Conservation (phyloP, 2,888 invertebrate species). For the Aromia moschata region DNA sequence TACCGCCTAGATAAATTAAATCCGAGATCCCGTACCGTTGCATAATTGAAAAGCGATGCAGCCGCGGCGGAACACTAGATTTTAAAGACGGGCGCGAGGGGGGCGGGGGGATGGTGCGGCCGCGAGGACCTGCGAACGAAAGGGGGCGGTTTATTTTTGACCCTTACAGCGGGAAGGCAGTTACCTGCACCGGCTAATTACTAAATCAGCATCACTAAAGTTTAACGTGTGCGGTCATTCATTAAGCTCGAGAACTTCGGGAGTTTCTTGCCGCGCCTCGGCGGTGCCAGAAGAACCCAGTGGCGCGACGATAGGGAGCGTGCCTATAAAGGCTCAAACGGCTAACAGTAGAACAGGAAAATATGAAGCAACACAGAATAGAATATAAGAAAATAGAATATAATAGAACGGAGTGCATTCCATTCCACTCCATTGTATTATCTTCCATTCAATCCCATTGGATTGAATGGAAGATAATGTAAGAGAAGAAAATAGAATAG, state of each 20-base stretch:
- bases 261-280: slow-evolving; percentile 36
- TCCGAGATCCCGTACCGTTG: slow-evolving; percentile 34
- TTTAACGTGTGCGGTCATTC: slow-evolving; percentile 62
- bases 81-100: slow-evolving; percentile 32
- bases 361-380: too few relatives aligned
- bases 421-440: too few relatives aligned
- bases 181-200: slow-evolving; percentile 60
- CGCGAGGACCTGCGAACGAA: not conserved
- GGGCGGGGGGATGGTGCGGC: slow-evolving; percentile 8
- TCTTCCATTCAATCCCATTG: too few relatives aligned
- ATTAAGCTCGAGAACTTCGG: slow-evolving; percentile 61
- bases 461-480: too few relatives aligned
- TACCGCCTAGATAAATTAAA: slow-evolving; percentile 33
- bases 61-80: slow-evolving; percentile 38
- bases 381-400: too few relatives aligned
- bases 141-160: slow-evolving; percentile 30
- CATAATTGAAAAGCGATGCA: slow-evolving; percentile 42
- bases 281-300: slow-evolving; percentile 2
- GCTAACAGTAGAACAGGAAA: too few relatives aligned
- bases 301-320: not conserved
- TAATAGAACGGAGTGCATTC: too few relatives aligned
- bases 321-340: too few relatives aligned
- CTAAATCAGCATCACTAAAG: slow-evolving; percentile 62
- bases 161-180: slow-evolving; percentile 37
- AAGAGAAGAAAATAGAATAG: too few relatives aligned